Percentiles rank a stretch among this genome's conserved stretches.
Conservation (phyloP, 2,113 vertebrate genomes). For the Serilophus lunatus region DNA sequence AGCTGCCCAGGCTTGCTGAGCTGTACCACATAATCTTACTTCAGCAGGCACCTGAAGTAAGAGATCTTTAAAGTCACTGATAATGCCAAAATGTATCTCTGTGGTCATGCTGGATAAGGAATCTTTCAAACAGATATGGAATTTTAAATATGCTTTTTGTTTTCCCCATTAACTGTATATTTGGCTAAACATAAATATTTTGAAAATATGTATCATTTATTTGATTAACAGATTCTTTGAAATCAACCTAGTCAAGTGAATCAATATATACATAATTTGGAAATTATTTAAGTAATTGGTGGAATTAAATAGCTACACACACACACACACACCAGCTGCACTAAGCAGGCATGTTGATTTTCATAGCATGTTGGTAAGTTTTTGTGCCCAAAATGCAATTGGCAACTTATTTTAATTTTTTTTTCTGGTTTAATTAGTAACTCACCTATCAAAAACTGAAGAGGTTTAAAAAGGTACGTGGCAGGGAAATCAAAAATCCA, state of each 20-base stretch:
- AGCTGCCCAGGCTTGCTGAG: rapidly evolving
- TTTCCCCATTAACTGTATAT: too few relatives aligned
- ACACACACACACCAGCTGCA: background rate
- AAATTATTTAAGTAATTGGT: background rate
- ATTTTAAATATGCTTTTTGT: too few relatives aligned
- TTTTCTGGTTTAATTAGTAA: background rate
- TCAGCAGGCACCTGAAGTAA: background rate
- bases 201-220: background rate
- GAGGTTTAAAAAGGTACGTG: background rate
- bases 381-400: background rate
- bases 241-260: background rate
- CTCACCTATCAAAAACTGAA: background rate
- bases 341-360: background rate
- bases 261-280: background rate
- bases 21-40: background rate
- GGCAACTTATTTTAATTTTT: background rate
- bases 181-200: conserved; percentile 21
- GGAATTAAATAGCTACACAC: background rate
- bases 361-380: background rate
- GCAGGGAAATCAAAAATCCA: background rate
- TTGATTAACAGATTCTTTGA: conserved; percentile 10
- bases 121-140: background rate
- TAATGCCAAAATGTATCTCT: background rate
- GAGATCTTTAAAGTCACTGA: background rate
- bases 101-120: background rate